Percentiles rank a stretch among this genome's conserved stretches.
Evolutionary conservation across 2,888 invertebrate species (phyloP).

Genomic region (Apocheima hispidaria): DNA sequence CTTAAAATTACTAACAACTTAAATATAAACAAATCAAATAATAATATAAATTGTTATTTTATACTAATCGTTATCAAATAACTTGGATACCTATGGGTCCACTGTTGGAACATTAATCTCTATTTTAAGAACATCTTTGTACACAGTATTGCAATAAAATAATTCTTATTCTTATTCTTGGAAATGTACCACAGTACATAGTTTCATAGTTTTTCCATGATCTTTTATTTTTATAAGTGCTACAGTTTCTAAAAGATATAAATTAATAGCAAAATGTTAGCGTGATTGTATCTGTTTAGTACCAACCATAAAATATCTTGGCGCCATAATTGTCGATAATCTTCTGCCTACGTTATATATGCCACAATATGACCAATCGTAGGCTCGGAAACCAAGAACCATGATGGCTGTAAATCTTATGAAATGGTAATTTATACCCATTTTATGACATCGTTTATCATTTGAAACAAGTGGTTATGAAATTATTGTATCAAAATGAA

Average conservation of each 20-base stretch:
- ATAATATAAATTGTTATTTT: no score
- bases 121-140: no score
- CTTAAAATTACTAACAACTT: no score
- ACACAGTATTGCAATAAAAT: no score
- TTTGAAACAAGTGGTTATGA: constrained; percentile 16
- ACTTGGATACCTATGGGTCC: no score
- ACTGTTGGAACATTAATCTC: no score
- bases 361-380: constrained; percentile 27
- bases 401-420: constrained; percentile 29
- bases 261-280: not conserved
- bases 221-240: no score
- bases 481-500: constrained; percentile 26
- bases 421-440: constrained; percentile 9
- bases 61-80: no score
- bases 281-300: constrained; percentile 16
- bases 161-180: no score
- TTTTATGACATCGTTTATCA: constrained; percentile 14
- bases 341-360: constrained; percentile 26
- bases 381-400: constrained; percentile 10
- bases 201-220: no score
- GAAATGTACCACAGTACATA: no score
- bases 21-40: no score
- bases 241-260: not conserved
- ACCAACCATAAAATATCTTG: constrained; percentile 13
- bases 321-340: constrained; percentile 33